phyloP scores from a whole-genome alignment of 2,888 invertebrate genomes.

The Apodemia mormo region DNA sequence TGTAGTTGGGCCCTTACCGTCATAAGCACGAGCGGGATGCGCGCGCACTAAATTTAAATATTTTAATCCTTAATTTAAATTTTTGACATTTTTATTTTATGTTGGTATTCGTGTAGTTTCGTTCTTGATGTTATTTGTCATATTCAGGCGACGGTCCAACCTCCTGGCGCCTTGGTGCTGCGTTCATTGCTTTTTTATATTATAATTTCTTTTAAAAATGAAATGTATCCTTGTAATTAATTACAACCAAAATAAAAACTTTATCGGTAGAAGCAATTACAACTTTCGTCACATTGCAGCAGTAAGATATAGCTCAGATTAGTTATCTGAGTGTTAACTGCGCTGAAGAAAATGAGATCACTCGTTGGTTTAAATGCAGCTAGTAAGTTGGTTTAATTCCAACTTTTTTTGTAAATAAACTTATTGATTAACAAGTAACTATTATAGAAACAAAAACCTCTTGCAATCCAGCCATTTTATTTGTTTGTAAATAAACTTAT shows the following conservation, averaged over 20 bases:
- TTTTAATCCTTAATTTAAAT: conserved; percentile 83
- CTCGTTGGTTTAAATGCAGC: no score
- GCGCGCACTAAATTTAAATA: conserved; percentile 81
- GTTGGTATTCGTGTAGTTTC: conserved; percentile 80
- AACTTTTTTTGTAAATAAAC: no score
- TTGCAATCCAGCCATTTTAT: no score
- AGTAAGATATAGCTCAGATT: no score
- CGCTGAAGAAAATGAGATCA: no score
- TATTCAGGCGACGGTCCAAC: conserved; percentile 68
- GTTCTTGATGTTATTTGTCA: conserved; percentile 81
- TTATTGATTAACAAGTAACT: no score
- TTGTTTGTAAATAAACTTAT: no score
- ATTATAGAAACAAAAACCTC: no score
- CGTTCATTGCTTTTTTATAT: conserved; percentile 24
- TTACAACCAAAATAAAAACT: background rate
- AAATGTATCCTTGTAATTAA: conserved; percentile 3
- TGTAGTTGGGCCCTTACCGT: conserved; percentile 45
- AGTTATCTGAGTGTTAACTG: no score
- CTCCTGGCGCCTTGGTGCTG: conserved; percentile 65
- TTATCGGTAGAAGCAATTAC: no score
- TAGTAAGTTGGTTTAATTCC: no score
- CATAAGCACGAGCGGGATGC: conserved; percentile 60
- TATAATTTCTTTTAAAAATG: conserved; percentile 8
- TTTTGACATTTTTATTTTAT: conserved; percentile 83
- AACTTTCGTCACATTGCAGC: no score